Conservation (phyloP, 1,140 invertebrate species). For the Samia ricini region DNA sequence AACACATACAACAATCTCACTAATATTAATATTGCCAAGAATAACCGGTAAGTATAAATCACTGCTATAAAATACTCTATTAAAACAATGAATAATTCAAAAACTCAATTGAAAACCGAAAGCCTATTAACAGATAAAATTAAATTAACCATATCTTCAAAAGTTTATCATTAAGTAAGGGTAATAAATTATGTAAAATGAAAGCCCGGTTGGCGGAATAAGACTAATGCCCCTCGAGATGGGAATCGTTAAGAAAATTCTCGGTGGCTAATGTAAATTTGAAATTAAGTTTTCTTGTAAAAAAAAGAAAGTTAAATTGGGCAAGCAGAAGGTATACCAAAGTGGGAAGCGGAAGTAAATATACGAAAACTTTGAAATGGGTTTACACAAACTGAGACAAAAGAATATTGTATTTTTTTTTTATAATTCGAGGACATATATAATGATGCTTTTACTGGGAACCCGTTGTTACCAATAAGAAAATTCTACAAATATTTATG, state of each 20-base stretch:
- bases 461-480: too few relatives aligned
- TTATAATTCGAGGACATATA: too few relatives aligned
- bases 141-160: neutral
- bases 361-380: neutral
- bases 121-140: neutral
- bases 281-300: neutral
- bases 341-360: neutral
- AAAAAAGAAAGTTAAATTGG: neutral
- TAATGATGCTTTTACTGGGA: too few relatives aligned
- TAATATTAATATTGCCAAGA: too few relatives aligned
- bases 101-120: neutral
- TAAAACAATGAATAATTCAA: too few relatives aligned
- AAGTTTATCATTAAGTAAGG: neutral
- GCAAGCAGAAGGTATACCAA: neutral
- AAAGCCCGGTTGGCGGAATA: neutral
- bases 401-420: neutral
- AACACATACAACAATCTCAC: too few relatives aligned
- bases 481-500: too few relatives aligned
- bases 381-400: neutral
- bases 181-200: constrained; percentile 1
- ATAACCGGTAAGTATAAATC: too few relatives aligned
- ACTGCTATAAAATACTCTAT: too few relatives aligned
- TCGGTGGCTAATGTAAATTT: neutral
- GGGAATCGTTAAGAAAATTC: neutral
- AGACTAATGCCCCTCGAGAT: neutral